Percentiles rank a stretch among this genome's conserved stretches.
Evolutionary conservation across 2,797 vertebrate species (phyloP).

Genomic region (Carcharodon carcharias): DNA sequence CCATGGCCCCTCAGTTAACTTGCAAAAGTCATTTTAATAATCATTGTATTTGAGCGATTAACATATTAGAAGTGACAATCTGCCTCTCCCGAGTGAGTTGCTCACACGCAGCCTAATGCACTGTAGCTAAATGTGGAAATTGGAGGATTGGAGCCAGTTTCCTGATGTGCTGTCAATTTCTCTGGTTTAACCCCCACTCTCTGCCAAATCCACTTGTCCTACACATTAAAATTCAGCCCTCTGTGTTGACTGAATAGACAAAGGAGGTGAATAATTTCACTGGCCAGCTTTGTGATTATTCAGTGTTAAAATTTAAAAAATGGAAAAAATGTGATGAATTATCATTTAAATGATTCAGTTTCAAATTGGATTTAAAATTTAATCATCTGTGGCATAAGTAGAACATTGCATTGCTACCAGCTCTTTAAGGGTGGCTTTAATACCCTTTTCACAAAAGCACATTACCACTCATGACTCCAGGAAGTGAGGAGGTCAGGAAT

Average conservation of each 20-base stretch:
- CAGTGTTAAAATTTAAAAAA: background rate
- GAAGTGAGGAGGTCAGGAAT: background rate
- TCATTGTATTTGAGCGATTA: background rate
- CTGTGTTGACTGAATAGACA: background rate
- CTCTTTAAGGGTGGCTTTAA: background rate
- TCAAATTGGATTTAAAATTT: background rate
- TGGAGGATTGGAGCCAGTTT: background rate
- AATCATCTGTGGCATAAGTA: constrained; percentile 9
- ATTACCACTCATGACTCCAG: background rate
- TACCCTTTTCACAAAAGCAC: background rate
- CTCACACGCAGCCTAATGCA: background rate
- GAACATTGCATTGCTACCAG: background rate
- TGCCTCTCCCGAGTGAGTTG: background rate
- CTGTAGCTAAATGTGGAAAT: background rate
- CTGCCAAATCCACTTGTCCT: background rate
- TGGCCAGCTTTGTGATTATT: background rate
- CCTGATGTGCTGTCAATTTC: background rate
- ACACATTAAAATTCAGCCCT: background rate
- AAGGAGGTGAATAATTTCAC: background rate
- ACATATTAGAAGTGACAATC: background rate
- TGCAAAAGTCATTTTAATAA: background rate
- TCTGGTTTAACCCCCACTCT: background rate
- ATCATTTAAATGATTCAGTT: background rate
- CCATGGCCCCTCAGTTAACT: background rate
- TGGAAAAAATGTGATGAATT: background rate